A percentile compares a stretch with the other conserved stretches of the same genome.
Conservation (phyloP, 1,140 invertebrate species). For the Latrodectus geometricus region DNA sequence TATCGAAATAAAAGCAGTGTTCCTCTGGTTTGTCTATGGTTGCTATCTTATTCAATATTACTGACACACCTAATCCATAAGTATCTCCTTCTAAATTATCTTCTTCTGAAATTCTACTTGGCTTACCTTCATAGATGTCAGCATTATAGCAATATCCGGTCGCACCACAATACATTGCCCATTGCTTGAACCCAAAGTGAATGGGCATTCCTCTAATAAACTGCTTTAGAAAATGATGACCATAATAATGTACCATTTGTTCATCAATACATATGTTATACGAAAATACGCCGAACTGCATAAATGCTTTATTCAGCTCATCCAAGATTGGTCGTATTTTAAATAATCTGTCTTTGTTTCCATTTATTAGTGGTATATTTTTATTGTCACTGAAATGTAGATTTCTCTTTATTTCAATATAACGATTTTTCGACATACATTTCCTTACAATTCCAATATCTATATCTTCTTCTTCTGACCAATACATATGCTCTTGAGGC, state of each 20-base stretch:
- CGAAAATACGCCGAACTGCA: slow-evolving; percentile 40
- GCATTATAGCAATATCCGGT: slow-evolving; percentile 41
- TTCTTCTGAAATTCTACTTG: slow-evolving; percentile 17
- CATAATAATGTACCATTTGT: slow-evolving; percentile 38
- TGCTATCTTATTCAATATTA: slow-evolving; percentile 18
- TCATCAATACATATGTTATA: slow-evolving; percentile 42
- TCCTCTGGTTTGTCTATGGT: slow-evolving; percentile 17
- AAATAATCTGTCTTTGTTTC: slow-evolving; percentile 40
- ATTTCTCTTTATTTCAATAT: slow-evolving; percentile 41
- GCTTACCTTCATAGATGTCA: slow-evolving; percentile 27
- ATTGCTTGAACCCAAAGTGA: slow-evolving; percentile 39
- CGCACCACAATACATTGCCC: slow-evolving; percentile 36
- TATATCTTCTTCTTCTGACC: slow-evolving; percentile 40
- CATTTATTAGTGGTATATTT: slow-evolving; percentile 42
- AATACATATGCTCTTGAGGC: slow-evolving; percentile 39
- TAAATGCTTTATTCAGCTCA: slow-evolving; percentile 42
- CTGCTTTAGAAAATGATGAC: slow-evolving; percentile 41
- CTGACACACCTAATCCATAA: slow-evolving; percentile 17
- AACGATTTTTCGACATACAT: slow-evolving; percentile 42
- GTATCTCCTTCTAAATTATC: no score
- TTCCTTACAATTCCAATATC: slow-evolving; percentile 40
- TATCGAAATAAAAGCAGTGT: slow-evolving; percentile 17
- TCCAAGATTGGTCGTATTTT: slow-evolving; percentile 41
- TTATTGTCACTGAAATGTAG: slow-evolving; percentile 37
- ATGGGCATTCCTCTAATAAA: slow-evolving; percentile 32